These are phyloP conservation scores for Bradypus variegatus DNA, from an alignment of 2,797 vertebrate genomes.

Conservation along the genomic window DNA sequence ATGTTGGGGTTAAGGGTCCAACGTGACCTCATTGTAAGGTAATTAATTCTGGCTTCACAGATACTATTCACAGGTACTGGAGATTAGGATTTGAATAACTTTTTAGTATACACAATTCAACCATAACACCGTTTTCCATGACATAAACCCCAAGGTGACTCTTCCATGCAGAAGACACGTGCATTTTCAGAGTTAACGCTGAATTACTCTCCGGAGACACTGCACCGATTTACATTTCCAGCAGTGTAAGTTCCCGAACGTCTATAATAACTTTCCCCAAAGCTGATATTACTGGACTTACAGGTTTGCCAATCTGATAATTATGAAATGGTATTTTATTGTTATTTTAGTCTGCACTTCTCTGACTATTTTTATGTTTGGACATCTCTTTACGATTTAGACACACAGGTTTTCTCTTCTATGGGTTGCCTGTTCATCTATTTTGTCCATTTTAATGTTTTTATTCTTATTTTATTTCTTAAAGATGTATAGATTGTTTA, in stretches of 20 bases:
- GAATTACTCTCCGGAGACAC: background rate
- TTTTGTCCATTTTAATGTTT: background rate
- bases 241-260: background rate
- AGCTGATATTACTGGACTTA: background rate
- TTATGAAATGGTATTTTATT: background rate
- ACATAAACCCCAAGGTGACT: background rate
- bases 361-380: background rate
- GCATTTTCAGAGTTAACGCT: background rate
- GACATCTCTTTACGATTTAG: background rate
- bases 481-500: background rate
- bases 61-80: no score
- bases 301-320: background rate
- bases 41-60: no score
- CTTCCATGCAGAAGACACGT: background rate
- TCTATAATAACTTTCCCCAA: background rate
- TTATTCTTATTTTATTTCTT: background rate
- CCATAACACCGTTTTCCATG: background rate
- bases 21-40: no score
- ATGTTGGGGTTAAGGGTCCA: no score
- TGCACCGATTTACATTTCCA: background rate
- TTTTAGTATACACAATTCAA: no score
- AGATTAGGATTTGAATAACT: no score
- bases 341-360: background rate
- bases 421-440: background rate
- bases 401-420: background rate